Base-by-base conservation (phyloP, 1,140 invertebrate genomes). In the Neelides sp. region DNA sequence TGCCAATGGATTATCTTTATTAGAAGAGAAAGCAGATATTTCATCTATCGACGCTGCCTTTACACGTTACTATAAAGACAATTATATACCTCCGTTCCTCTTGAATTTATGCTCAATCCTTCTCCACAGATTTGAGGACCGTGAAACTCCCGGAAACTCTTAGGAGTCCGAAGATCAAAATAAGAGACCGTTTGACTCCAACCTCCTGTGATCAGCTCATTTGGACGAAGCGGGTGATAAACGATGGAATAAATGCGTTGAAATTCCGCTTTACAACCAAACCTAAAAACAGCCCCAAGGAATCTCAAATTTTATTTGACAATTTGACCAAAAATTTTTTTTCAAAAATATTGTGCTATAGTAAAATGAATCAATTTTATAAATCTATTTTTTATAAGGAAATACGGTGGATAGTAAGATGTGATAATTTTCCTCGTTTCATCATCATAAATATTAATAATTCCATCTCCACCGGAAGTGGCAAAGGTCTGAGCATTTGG, bases 11-110 rank as follows among this genome's bases (percentile, higher is more conserved):
- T 40, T 36, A 36, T 10, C 19, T 39, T 17, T n/a, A 12, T 41
- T 1, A 40, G 42, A 15, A 13, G 19, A 8, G 3, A 12, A 15
- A 35, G 2, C 24, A n/a, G 24, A 17, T 15, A 13, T 39, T 20
- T 19, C 10, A 24, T 39, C 39, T 19, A 24, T 8, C 10, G 17
- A 48, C 13, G n/a, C 5, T 39, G 3, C 13, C 2, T 20, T 15
- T 34, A 3, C n/a, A n/a, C n/a, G n/a, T n/a, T n/a, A n/a, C n/a
- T n/a, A n/a, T n/a, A n/a, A n/a, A n/a, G n/a, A n/a, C n/a, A n/a
- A n/a, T n/a, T n/a, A n/a, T n/a, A n/a, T n/a, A 55, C 53, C 48
- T 55, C 54, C n/a, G 41, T 48, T 12, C 54, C 54, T 1, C 30
- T 34, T 5, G 49, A 34, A 39, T 49, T 34, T 27, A 56, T 44